These are phyloP conservation scores for Chloropsis hardwickii DNA, from an alignment of 2,113 vertebrate genomes.

Conservation along the genomic window DNA sequence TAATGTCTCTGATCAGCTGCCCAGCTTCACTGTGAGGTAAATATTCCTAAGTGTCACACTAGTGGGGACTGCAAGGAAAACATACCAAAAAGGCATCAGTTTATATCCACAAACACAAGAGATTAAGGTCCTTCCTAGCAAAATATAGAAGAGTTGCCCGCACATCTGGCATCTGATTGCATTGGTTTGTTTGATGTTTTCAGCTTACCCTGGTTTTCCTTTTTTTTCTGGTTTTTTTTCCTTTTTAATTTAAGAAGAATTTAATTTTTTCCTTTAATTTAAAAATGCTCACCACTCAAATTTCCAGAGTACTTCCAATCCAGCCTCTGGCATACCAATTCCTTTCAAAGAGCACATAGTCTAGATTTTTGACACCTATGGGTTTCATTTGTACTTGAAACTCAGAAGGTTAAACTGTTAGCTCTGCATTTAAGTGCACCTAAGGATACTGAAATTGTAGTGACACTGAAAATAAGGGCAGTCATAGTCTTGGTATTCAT, in stretches of 20 bases:
- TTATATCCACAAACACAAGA: neutral
- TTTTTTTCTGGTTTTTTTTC: too few relatives aligned
- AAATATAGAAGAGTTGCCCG: neutral
- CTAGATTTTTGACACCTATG: neutral
- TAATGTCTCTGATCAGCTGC: conserved; percentile 36
- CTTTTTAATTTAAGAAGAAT: neutral
- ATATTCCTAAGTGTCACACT: neutral
- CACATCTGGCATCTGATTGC: neutral
- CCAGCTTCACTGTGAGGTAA: neutral
- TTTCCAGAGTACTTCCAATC: neutral
- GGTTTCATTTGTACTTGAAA: neutral
- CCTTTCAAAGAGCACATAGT: neutral
- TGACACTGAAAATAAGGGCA: neutral
- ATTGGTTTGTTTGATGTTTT: neutral
- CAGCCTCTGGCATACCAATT: neutral
- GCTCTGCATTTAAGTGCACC: neutral
- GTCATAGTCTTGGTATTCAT: neutral
- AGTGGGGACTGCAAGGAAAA: neutral
- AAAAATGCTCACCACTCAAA: neutral
- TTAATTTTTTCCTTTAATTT: too few relatives aligned
- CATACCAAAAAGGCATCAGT: neutral
- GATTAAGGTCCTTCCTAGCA: neutral
- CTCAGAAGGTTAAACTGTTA: neutral
- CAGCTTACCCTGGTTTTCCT: neutral
- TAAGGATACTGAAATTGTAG: neutral